Conservation (phyloP, 64 coral and sea anemone genomes). For the Stylophora pistillata region DNA sequence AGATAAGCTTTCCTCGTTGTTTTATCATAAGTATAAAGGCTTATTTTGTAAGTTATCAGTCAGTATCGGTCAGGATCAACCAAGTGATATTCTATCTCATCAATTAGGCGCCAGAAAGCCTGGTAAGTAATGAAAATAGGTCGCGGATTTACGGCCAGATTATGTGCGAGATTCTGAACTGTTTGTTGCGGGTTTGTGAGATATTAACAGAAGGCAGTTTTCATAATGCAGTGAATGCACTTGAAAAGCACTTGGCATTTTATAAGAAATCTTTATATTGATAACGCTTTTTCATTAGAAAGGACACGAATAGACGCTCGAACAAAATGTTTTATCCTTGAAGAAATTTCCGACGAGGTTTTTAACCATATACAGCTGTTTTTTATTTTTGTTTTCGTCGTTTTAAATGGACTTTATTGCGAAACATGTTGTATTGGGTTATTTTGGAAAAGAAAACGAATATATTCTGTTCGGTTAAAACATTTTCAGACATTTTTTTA, state of each 20-base stretch:
- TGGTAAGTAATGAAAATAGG: not conserved
- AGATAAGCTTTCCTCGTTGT: not conserved
- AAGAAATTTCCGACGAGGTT: not conserved
- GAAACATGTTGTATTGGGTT: not conserved
- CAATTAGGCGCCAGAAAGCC: slow-evolving; percentile 5
- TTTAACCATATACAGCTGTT: not conserved
- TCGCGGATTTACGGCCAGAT: not conserved
- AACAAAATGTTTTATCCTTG: too few species aligned
- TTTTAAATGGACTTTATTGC: not conserved
- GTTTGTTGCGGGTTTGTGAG: not conserved
- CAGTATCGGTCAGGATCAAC: not conserved
- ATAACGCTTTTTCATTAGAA: too few species aligned
- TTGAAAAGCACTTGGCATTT: not conserved
- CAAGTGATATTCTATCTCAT: not conserved
- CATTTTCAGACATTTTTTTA: not conserved
- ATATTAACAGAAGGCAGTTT: not conserved
- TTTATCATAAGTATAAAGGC: not conserved
- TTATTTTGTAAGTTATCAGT: not conserved
- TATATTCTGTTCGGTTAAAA: not conserved
- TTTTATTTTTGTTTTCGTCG: not conserved
- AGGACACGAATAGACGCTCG: too few species aligned
- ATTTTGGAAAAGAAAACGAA: not conserved
- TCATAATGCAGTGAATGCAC: not conserved
- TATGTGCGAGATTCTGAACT: not conserved
- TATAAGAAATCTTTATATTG: too few species aligned